phyloP scores from a whole-genome alignment of 2,113 vertebrate species.

The Hyla sarda region DNA sequence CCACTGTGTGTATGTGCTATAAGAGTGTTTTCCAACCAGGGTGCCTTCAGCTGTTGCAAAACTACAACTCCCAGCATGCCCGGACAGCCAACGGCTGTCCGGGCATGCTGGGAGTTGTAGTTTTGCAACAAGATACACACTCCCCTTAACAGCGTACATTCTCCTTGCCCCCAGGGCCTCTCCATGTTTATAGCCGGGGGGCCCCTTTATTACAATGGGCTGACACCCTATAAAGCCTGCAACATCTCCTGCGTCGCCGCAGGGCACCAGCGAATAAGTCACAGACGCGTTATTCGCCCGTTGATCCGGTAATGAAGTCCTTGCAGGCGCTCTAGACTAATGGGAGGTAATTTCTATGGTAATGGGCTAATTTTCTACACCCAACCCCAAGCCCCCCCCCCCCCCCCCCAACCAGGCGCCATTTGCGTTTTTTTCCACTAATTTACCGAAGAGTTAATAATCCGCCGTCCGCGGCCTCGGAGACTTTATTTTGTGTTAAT shows the following conservation, averaged over 20 bases:
- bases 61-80: no score
- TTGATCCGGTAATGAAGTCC: conserved; percentile 13
- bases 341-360: conserved; percentile 54
- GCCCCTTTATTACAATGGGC: not conserved
- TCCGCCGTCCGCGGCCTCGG: not conserved
- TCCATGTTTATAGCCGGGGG: not conserved
- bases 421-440: conserved; percentile 8
- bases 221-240: not conserved
- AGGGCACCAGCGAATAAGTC: conserved; percentile 1
- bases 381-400: no score
- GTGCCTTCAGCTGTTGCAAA: no score
- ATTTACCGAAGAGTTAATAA: conserved; percentile 43
- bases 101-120: no score
- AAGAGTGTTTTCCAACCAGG: no score
- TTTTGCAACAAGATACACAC: no score
- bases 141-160: no score
- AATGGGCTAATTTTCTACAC: conserved; percentile 53
- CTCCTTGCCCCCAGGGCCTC: not conserved
- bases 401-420: not conserved
- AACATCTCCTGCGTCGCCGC: not conserved
- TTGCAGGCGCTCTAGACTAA: not conserved
- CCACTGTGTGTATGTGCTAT: no score
- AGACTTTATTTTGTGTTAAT: conserved; percentile 34
- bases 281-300: not conserved
- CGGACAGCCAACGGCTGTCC: no score